These are phyloP conservation scores for Macrocentrus cingulum DNA, from an alignment of 1,140 invertebrate species.

Conservation along the genomic window DNA sequence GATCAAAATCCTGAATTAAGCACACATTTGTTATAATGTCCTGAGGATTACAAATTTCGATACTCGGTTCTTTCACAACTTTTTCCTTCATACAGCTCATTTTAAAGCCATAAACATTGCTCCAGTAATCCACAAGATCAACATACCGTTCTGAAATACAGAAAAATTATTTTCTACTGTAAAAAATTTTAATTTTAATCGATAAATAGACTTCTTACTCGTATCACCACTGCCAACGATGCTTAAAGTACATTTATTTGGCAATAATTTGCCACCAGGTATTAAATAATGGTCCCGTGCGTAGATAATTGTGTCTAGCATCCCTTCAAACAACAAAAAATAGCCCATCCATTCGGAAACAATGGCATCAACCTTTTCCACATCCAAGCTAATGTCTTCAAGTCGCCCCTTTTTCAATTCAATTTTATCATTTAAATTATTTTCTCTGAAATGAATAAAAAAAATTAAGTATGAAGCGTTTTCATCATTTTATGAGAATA, in stretches of 20 bases:
- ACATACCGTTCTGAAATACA: conserved; percentile 66
- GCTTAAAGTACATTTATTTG: conserved; percentile 87
- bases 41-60: conserved; percentile 79
- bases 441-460: conserved; percentile 65
- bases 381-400: conserved; percentile 82
- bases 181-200: neutral
- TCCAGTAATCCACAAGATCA: conserved; percentile 85
- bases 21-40: conserved; percentile 75
- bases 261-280: conserved; percentile 77
- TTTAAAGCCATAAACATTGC: conserved; percentile 95
- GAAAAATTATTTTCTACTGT: neutral
- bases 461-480: conserved; percentile 19
- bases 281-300: conserved; percentile 92
- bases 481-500: conserved; percentile 9
- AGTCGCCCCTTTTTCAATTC: conserved; percentile 82
- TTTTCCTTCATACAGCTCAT: conserved; percentile 93
- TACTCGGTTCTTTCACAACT: conserved; percentile 84
- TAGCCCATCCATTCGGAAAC: conserved; percentile 99
- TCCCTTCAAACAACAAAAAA: conserved; percentile 96
- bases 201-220: conserved; percentile 57
- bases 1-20: conserved; percentile 72
- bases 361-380: conserved; percentile 91
- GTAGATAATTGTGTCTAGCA: conserved; percentile 89
- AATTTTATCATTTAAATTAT: conserved; percentile 73
- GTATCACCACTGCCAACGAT: conserved; percentile 87